Evolutionary conservation across 2,113 vertebrate genomes (phyloP).

Genomic region (Chloropsis hardwickii): DNA sequence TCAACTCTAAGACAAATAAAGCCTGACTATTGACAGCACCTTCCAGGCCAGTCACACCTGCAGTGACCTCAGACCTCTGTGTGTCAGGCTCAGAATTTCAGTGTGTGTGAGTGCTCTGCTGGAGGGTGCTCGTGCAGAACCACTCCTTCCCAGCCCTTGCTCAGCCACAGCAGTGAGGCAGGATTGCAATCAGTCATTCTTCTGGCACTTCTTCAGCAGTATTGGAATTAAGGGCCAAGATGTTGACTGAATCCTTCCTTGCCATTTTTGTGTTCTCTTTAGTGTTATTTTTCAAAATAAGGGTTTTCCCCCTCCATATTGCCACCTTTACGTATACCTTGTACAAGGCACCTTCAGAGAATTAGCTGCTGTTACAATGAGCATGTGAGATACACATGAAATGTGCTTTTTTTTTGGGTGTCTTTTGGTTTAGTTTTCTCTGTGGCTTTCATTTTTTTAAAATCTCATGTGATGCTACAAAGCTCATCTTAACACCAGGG

Average conservation of each 20-base stretch:
- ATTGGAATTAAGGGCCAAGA: background rate
- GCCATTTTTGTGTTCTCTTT: background rate
- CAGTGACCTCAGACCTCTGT: background rate
- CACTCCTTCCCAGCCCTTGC: background rate
- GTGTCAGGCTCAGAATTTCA: background rate
- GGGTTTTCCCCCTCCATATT: background rate
- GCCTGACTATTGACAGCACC: background rate
- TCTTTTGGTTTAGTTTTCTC: background rate
- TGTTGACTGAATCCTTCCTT: background rate
- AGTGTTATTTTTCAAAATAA: background rate
- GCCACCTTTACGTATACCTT: fast-evolving
- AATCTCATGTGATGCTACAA: background rate
- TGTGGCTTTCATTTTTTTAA: background rate
- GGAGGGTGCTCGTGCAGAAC: background rate
- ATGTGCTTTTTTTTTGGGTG: too few species aligned
- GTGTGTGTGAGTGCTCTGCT: background rate
- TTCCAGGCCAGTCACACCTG: background rate
- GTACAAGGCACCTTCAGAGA: background rate
- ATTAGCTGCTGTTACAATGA: background rate
- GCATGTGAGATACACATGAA: background rate
- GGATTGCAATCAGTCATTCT: background rate
- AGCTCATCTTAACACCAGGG: background rate
- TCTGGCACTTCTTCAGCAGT: background rate
- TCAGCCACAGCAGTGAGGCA: background rate
- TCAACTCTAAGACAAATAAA: background rate